Base-by-base conservation (phyloP, 2,888 invertebrate genomes). In the Harpalus rubripes region DNA sequence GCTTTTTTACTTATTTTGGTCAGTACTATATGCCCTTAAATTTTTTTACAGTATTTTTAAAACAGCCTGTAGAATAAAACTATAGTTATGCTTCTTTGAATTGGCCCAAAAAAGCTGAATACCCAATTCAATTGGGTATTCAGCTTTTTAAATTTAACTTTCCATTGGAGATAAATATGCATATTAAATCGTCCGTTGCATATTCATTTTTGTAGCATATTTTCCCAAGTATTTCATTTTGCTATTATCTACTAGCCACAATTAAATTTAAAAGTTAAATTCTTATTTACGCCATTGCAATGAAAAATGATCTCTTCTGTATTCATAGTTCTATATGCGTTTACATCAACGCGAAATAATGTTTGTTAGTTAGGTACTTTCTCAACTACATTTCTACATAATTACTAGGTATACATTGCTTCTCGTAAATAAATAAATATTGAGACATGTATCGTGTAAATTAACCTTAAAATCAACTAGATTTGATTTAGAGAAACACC, bases 231-330 rank as follows among this genome's bases (percentile, higher is more conserved):
- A 82, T 82, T 74, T 82, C 68, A 65, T 56, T 32, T 32, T 32
- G 32, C 32, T 32, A 68, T 32, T 81, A 68, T 81, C 41, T 32
- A 32, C 68, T 81, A 68, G 65, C 72, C n/a, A 74, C 68, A 82
- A 82, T 82, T 82, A 59, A 82, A 82, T 82, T 82, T 82, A 82
- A 82, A 82, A 82, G 82, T 82, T 26, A 82, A 82, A 82, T 82
- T 82, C 58, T 58, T 56, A 74, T 74, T 74, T 74, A 52, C 74
- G 41, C 79, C 16, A 22, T 52, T 58, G 61, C 79, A 26, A 39
- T 56, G 52, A 74, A 74, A 74, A 52, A 74, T 52, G 8, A 52
- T 18, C 74, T 74, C 1, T n/a, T 68, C 10, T 15, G 58, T 56
- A 78, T 78, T 58, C 78, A 78, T 58, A 10, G 44, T 8, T 52